Percentiles rank a stretch among this genome's conserved stretches.
These are phyloP conservation scores for Tenthredo mesomela DNA, from an alignment of 2,888 invertebrate genomes.

Conservation along the genomic window DNA sequence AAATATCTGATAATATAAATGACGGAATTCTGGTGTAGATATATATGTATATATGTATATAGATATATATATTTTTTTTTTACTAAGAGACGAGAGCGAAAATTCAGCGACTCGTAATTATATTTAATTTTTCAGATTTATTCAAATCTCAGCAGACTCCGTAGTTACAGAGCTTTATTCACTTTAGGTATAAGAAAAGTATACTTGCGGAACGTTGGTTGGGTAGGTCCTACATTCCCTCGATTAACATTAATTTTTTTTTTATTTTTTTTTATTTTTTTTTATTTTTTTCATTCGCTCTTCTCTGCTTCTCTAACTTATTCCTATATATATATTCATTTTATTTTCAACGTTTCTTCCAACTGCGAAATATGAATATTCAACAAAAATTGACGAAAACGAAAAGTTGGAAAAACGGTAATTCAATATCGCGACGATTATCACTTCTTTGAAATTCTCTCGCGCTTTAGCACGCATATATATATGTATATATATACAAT, in stretches of 20 bases:
- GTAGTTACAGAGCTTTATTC: not conserved
- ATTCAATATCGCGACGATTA: not conserved
- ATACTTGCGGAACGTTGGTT: not conserved
- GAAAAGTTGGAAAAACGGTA: not conserved
- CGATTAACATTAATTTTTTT: not conserved
- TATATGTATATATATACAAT: no score
- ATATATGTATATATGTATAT: no score
- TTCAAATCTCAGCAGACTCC: not conserved
- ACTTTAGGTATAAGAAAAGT: not conserved
- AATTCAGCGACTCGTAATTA: not conserved
- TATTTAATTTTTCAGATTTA: slow-evolving; percentile 15
- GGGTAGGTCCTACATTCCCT: not conserved
- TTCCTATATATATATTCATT: not conserved
- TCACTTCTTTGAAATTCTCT: no score
- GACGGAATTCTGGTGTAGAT: not conserved
- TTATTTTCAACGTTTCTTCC: not conserved
- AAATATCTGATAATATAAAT: not conserved
- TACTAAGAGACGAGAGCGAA: not conserved
- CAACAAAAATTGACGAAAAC: not conserved
- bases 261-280: not conserved
- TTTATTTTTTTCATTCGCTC: not conserved
- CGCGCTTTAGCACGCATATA: not conserved
- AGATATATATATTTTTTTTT: not conserved
- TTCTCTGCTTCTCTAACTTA: not conserved
- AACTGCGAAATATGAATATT: not conserved